phyloP scores from a whole-genome alignment of 2,797 vertebrate genomes.

The Pipistrellus pipistrellus region DNA sequence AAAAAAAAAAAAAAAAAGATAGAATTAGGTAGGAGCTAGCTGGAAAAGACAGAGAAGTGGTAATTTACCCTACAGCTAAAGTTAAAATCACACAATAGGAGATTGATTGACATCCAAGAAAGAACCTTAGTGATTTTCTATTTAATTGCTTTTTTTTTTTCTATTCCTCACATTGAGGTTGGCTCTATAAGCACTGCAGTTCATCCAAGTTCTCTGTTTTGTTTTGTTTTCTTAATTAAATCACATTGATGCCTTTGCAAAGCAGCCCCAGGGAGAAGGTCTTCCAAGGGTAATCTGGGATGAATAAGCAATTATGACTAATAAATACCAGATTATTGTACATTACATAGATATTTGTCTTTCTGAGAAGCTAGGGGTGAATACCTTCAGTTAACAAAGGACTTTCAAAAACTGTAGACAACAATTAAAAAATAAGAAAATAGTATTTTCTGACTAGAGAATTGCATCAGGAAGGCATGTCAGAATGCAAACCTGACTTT shows the following conservation, averaged over 20 bases:
- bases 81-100: not conserved
- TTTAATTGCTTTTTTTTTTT: not conserved
- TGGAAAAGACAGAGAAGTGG: not conserved
- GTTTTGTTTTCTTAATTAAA: not conserved
- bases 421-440: constrained; percentile 2
- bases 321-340: not conserved
- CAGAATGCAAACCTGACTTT: not conserved
- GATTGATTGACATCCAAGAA: constrained; percentile 21
- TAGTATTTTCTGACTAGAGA: not conserved
- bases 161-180: not conserved
- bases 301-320: not conserved
- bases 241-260: not conserved
- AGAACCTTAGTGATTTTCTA: constrained; percentile 57
- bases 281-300: not conserved
- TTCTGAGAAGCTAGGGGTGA: not conserved
- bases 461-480: not conserved
- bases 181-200: not conserved
- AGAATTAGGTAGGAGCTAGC: not conserved
- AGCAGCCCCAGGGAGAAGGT: not conserved
- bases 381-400: not conserved
- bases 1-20: not conserved
- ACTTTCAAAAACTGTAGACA: not conserved
- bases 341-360: not conserved
- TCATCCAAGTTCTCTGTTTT: not conserved
- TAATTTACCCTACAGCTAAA: not conserved